Percentiles rank a stretch among this genome's conserved stretches.
Conservation (phyloP, 2,113 vertebrate genomes). For the Toxostoma redivivum region DNA sequence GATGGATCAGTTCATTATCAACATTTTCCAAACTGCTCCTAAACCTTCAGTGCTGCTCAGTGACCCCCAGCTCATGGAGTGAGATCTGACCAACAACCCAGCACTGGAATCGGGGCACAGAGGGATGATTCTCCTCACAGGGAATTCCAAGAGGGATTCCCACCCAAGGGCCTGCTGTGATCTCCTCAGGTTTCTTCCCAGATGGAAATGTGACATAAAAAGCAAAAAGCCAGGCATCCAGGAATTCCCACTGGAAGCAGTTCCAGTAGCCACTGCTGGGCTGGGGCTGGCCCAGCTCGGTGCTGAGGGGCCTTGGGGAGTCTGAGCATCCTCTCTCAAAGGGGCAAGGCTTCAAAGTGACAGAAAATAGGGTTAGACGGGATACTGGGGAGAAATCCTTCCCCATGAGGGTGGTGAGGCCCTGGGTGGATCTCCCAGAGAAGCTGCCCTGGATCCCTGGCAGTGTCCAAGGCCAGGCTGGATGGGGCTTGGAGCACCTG, state of each 20-base stretch:
- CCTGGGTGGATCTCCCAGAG: neutral
- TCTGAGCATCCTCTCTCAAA: neutral
- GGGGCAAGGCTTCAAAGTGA: neutral
- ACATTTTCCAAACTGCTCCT: neutral
- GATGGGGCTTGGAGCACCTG: rapidly evolving
- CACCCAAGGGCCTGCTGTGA: neutral
- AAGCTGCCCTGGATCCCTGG: neutral
- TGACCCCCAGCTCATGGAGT: neutral
- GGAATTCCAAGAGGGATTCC: neutral
- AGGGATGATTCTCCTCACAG: neutral
- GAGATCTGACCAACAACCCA: neutral
- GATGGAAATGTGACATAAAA: neutral
- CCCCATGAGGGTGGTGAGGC: neutral
- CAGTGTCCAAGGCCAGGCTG: rapidly evolving
- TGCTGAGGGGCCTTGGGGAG: neutral
- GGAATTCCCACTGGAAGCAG: neutral
- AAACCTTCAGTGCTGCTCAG: neutral
- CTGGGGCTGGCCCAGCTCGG: neutral
- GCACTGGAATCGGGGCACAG: rapidly evolving
- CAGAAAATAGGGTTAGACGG: neutral
- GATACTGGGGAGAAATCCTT: neutral
- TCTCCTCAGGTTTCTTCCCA: neutral
- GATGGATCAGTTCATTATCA: neutral
- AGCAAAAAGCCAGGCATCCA: rapidly evolving
- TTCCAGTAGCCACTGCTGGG: neutral